Percentiles rank a stretch among this genome's conserved stretches.
phyloP scores from a whole-genome alignment of 2,888 invertebrate genomes.

The Alentia gelatinosa region DNA sequence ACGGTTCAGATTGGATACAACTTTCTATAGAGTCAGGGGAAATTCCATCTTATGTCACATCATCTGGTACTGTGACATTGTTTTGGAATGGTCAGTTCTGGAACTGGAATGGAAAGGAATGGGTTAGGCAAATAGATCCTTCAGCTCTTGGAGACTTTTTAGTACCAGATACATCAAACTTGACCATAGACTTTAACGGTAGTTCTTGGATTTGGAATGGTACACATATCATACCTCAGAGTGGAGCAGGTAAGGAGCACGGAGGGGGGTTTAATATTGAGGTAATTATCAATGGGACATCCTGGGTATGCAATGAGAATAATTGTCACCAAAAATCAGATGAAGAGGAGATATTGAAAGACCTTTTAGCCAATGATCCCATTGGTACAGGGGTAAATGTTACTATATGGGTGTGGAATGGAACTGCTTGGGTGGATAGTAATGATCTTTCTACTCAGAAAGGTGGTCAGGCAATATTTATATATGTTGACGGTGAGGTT shows the following conservation, averaged over 20 bases:
- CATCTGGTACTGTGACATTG: neutral
- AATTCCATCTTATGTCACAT: neutral
- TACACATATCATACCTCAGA: neutral
- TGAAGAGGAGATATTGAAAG: neutral
- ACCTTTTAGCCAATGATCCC: neutral
- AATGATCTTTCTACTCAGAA: neutral
- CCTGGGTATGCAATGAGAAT: neutral
- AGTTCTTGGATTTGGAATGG: neutral
- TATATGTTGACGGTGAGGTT: neutral
- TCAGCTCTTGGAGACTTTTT: neutral
- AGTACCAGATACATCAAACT: neutral
- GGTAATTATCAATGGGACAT: neutral
- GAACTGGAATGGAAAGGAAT: neutral
- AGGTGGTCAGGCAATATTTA: neutral
- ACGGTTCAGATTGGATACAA: slow-evolving; percentile 11
- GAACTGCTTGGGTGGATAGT: neutral
- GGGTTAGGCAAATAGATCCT: neutral
- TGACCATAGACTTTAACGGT: neutral
- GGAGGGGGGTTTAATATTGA: neutral
- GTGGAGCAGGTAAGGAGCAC: neutral
- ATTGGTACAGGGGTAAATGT: neutral
- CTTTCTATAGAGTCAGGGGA: neutral
- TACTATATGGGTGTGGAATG: slow-evolving; percentile 27
- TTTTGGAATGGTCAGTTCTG: slow-evolving; percentile 17
- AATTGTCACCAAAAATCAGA: neutral